A percentile compares a stretch with the other conserved stretches of the same genome.
Evolutionary conservation across 2,113 vertebrate species (phyloP).

Genomic region (Gadus chalcogrammus): DNA sequence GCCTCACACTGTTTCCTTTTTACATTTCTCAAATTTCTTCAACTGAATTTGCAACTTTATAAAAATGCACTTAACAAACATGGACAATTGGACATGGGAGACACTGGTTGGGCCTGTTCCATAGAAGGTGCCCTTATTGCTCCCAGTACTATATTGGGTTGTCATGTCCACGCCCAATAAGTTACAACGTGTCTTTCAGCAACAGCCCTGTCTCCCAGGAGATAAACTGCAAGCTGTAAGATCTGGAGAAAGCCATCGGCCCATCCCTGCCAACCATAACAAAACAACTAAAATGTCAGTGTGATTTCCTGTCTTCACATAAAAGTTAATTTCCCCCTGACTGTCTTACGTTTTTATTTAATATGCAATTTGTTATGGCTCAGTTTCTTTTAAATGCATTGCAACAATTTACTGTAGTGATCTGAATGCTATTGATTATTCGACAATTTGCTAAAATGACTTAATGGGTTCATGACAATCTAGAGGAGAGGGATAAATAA

Average conservation of each 20-base stretch:
- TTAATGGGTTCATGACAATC: not conserved
- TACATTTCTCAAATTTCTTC: too few relatives aligned
- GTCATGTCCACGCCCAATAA: too few relatives aligned
- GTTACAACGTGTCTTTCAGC: too few relatives aligned
- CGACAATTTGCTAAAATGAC: not conserved
- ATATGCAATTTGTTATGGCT: constrained; percentile 10
- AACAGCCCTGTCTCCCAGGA: not conserved
- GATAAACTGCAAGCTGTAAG: not conserved
- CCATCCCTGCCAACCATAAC: not conserved
- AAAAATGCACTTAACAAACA: too few relatives aligned
- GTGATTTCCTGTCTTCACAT: constrained; percentile 21
- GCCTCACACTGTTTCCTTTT: not conserved
- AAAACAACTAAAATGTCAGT: constrained; percentile 29
- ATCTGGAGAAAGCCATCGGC: not conserved
- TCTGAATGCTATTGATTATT: not conserved
- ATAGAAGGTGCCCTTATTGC: not conserved
- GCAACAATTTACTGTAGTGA: not conserved
- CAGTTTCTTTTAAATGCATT: constrained; percentile 23
- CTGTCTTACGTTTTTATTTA: constrained; percentile 7
- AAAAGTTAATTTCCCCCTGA: constrained; percentile 27
- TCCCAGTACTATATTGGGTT: too few relatives aligned
- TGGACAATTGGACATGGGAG: too few relatives aligned
- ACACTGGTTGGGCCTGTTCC: not conserved
- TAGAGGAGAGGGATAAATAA: too few relatives aligned
- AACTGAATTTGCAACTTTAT: too few relatives aligned